Percentiles rank a stretch among this genome's conserved stretches.
phyloP scores from a whole-genome alignment of 2,888 invertebrate species.

The Scaptodrosophila latifasciaeformis region DNA sequence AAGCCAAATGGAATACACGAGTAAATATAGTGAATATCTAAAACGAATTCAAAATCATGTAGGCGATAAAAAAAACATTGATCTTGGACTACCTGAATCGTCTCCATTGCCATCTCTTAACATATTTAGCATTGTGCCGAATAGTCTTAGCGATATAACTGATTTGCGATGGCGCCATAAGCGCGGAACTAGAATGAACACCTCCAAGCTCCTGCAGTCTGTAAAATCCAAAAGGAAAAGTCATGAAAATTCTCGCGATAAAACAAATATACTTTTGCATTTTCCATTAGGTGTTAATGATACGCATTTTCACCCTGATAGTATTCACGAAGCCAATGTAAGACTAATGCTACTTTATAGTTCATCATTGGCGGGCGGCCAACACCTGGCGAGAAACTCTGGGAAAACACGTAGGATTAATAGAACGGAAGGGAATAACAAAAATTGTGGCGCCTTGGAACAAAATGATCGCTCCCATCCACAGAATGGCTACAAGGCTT shows the following conservation, averaged over 20 bases:
- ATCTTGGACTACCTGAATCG: neutral
- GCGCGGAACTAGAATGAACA: constrained; percentile 9
- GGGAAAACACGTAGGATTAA: neutral
- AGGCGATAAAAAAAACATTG: neutral
- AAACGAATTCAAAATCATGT: constrained; percentile 63
- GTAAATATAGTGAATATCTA: constrained; percentile 79
- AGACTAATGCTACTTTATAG: constrained; percentile 68
- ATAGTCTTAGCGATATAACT: constrained; percentile 38
- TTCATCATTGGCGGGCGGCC: constrained; percentile 58
- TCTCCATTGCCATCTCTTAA: constrained; percentile 32
- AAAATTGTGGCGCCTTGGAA: constrained; percentile 14
- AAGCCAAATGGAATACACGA: constrained; percentile 80
- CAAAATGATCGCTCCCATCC: neutral
- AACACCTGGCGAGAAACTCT: neutral
- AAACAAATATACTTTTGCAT: constrained; percentile 48
- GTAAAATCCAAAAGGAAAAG: neutral
- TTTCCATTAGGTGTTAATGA: constrained; percentile 51
- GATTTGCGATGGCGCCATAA: constrained; percentile 26
- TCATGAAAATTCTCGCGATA: constrained; percentile 30
- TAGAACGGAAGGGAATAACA: constrained; percentile 2
- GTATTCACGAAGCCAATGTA: constrained; percentile 71
- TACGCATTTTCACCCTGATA: constrained; percentile 39
- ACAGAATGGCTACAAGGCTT: neutral
- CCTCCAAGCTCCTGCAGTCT: neutral
- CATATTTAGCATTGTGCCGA: constrained; percentile 60